A percentile compares a stretch with the other conserved stretches of the same genome.
phyloP scores from a whole-genome alignment of 2,113 vertebrate genomes.

The Phylloscopus trochilus region DNA sequence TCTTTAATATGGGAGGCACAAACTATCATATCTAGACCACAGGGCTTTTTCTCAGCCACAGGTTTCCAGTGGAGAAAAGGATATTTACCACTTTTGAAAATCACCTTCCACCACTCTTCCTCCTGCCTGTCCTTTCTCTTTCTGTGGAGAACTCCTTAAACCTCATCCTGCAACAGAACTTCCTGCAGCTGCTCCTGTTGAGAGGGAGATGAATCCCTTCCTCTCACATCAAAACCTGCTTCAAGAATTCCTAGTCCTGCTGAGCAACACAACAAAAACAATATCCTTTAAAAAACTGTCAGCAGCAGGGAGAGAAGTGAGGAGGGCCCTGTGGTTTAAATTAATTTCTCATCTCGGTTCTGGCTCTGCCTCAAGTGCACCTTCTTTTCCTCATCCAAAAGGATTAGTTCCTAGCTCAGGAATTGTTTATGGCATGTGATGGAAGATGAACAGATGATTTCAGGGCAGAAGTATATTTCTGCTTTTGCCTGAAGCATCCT shows the following conservation, averaged over 20 bases:
- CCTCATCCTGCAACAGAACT: neutral
- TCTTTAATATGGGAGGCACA: neutral
- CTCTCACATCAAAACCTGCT: neutral
- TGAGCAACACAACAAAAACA: neutral
- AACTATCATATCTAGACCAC: neutral
- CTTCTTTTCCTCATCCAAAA: neutral
- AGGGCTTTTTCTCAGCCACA: neutral
- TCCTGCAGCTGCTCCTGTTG: neutral
- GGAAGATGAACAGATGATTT: neutral
- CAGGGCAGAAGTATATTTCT: neutral
- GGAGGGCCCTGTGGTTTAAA: neutral
- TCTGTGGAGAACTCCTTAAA: neutral
- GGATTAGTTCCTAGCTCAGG: neutral
- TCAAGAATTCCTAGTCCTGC: neutral
- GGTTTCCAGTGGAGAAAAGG: neutral
- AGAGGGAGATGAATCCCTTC: neutral
- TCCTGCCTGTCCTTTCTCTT: neutral
- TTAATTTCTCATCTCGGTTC: neutral
- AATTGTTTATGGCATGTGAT: neutral
- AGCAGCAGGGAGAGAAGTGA: neutral
- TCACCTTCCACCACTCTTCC: neutral
- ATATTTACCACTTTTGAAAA: neutral
- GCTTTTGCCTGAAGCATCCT: neutral
- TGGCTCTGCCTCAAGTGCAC: neutral
- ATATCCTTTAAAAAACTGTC: neutral